These are phyloP conservation scores for Torymus tubicola DNA, from an alignment of 2,888 invertebrate genomes.

Conservation along the genomic window DNA sequence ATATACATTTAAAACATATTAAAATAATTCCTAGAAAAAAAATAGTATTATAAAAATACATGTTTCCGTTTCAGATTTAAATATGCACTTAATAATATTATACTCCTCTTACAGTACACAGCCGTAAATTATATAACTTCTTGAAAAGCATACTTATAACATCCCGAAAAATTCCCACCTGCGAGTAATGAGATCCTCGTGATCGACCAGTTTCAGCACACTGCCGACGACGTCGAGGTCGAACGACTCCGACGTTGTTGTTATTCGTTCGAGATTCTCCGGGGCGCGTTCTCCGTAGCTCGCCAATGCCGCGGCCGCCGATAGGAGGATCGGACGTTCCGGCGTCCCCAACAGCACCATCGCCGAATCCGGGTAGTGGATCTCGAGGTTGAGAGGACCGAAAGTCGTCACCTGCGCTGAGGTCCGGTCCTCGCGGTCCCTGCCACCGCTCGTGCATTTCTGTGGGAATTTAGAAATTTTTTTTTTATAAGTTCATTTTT, in stretches of 20 bases:
- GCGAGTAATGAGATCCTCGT: slow-evolving; percentile 68
- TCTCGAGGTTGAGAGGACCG: slow-evolving; percentile 64
- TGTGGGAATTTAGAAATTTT: no score
- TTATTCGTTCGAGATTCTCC: slow-evolving; percentile 67
- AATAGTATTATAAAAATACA: no score
- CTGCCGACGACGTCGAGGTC: slow-evolving; percentile 66
- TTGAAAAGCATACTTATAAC: no score
- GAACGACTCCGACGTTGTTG: slow-evolving; percentile 65
- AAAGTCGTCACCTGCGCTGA: slow-evolving; percentile 55
- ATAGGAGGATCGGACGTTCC: slow-evolving; percentile 73
- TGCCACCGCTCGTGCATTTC: slow-evolving; percentile 28
- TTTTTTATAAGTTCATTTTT: no score
- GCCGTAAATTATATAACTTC: no score
- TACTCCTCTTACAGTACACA: no score
- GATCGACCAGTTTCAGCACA: slow-evolving; percentile 65
- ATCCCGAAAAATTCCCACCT: slow-evolving; percentile 60
- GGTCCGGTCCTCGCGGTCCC: slow-evolving; percentile 32
- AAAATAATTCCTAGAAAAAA: no score
- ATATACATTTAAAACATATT: no score
- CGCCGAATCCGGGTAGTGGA: slow-evolving; percentile 67
- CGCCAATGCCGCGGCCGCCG: slow-evolving; percentile 77
- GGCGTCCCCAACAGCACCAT: slow-evolving; percentile 67
- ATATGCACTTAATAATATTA: no score
- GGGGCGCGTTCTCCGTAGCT: slow-evolving; percentile 76
- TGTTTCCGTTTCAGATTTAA: no score